A percentile compares a stretch with the other conserved stretches of the same genome.
phyloP scores from a whole-genome alignment of 2,797 vertebrate species.

The Ptychobarbus kaznakovi region DNA sequence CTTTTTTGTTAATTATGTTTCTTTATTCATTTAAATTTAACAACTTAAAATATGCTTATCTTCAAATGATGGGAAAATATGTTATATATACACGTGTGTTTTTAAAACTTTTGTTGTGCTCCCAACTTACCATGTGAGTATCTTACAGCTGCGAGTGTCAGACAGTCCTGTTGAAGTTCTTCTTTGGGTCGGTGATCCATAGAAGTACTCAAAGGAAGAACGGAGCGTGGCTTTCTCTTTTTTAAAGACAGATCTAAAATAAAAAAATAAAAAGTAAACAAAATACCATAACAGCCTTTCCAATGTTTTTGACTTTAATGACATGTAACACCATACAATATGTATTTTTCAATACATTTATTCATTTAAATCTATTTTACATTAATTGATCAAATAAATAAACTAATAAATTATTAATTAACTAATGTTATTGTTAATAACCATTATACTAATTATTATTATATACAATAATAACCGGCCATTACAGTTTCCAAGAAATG shows the following conservation, averaged over 20 bases:
- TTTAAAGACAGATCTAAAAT: conserved; percentile 72
- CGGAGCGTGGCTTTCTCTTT: conserved; percentile 91
- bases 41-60: background rate
- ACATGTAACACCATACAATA: background rate
- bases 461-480: background rate
- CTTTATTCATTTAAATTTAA: background rate
- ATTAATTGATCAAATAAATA: background rate
- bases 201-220: conserved; percentile 89
- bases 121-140: conserved; percentile 75
- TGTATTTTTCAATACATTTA: background rate
- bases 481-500: background rate
- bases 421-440: background rate
- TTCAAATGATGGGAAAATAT: background rate
- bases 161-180: conserved; percentile 90
- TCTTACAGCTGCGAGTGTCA: conserved; percentile 81
- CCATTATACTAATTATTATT: background rate
- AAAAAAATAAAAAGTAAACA: background rate
- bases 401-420: background rate
- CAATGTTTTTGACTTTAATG: background rate
- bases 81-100: background rate
- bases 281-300: background rate
- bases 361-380: background rate
- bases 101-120: background rate
- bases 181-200: conserved; percentile 95
- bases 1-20: background rate